Conservation (phyloP, 2,888 invertebrate genomes). For the Liopterus haemorrhoidalis region DNA sequence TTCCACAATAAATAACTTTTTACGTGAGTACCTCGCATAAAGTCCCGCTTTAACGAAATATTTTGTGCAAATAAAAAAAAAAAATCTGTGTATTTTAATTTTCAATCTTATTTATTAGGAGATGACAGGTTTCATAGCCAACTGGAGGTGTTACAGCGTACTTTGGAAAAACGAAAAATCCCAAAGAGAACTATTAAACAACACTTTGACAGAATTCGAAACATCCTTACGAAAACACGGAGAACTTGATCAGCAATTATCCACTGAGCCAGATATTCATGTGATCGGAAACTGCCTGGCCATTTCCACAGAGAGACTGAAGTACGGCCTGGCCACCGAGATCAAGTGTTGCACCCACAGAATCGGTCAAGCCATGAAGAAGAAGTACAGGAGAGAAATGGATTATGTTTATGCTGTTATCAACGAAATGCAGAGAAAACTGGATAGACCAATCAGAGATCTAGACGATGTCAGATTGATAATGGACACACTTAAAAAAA, state of each 20-base stretch:
- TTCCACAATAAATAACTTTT: too few species aligned
- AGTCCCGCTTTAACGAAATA: too few species aligned
- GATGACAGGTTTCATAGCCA: conserved; percentile 69
- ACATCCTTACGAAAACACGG: conserved; percentile 66
- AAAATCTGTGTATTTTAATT: conserved; percentile 5
- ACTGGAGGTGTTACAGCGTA: conserved; percentile 84
- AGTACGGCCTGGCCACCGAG: conserved; percentile 77
- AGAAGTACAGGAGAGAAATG: conserved; percentile 86
- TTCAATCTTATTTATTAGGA: conserved; percentile 55
- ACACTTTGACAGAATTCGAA: conserved; percentile 71
- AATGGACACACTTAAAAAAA: conserved; percentile 90
- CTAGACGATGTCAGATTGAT: conserved; percentile 89
- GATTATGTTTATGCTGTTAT: conserved; percentile 89
- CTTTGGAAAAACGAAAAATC: conserved; percentile 81
- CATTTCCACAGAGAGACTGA: conserved; percentile 75
- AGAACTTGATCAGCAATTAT: conserved; percentile 67
- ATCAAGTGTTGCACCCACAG: conserved; percentile 60
- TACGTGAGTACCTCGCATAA: too few species aligned
- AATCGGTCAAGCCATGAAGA: conserved; percentile 82
- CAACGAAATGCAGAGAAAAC: conserved; percentile 83
- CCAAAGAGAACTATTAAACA: conserved; percentile 68
- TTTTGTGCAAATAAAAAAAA: too few species aligned
- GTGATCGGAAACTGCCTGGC: conserved; percentile 67
- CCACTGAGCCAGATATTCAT: conserved; percentile 67
- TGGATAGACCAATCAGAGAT: conserved; percentile 83